Evolutionary conservation across 2,888 invertebrate genomes (phyloP).

Genomic region (Uloborus plumipes): DNA sequence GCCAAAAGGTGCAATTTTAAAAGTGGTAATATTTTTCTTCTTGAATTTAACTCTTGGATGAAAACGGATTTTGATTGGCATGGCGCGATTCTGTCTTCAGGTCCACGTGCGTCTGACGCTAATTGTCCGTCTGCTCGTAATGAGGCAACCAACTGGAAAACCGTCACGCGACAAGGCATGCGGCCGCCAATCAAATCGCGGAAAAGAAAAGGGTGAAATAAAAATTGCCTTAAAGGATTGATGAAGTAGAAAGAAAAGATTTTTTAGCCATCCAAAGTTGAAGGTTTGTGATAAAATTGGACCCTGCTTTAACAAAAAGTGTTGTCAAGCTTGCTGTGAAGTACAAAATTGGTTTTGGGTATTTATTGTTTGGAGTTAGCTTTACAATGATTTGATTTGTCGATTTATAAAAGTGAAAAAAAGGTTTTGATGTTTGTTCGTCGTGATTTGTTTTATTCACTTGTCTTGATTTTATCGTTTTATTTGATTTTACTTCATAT

Average conservation of each 20-base stretch:
- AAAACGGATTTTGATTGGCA: constrained; percentile 29
- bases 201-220: background rate
- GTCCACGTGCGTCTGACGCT: constrained; percentile 53
- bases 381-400: no score
- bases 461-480: no score
- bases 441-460: no score
- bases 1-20: constrained; percentile 21
- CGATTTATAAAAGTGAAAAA: no score
- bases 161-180: constrained; percentile 15
- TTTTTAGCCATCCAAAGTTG: background rate
- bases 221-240: background rate
- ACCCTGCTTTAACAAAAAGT: no score
- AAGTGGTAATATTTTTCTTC: constrained; percentile 22
- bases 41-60: constrained; percentile 7
- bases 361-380: no score
- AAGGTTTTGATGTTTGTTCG: no score
- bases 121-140: constrained; percentile 44
- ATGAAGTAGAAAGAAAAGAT: constrained; percentile 1
- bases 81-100: constrained; percentile 44
- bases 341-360: no score
- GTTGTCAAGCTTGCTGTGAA: no score
- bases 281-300: no score
- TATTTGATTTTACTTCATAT: no score
- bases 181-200: background rate
- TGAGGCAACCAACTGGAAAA: constrained; percentile 25